Evolutionary conservation across 2,888 invertebrate genomes (phyloP).

Genomic region (Idaea dimidiata): DNA sequence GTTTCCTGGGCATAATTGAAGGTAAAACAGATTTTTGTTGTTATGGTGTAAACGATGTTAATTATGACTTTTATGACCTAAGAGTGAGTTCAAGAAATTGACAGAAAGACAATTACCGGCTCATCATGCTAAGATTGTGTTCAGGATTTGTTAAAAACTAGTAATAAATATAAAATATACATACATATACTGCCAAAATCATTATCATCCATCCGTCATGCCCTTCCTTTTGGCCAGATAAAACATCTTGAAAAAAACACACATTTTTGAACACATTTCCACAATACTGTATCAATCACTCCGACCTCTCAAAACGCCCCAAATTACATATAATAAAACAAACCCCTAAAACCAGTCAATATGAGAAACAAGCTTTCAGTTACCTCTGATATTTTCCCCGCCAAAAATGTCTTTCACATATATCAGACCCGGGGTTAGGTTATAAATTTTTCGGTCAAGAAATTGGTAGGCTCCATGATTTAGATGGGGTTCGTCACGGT

Average conservation of each 20-base stretch:
- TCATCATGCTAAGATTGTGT: too few species aligned
- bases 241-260: not conserved
- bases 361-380: constrained; percentile 23
- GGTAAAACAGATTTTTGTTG: too few species aligned
- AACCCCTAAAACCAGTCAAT: constrained; percentile 7
- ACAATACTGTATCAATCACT: not conserved
- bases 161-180: too few species aligned
- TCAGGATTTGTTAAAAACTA: too few species aligned
- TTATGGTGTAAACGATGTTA: too few species aligned
- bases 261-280: not conserved
- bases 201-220: too few species aligned
- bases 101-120: too few species aligned
- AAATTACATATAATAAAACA: not conserved
- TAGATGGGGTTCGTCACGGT: constrained; percentile 55
- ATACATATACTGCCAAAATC: too few species aligned
- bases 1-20: too few species aligned
- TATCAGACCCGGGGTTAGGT: constrained; percentile 56
- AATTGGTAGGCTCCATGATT: constrained; percentile 69
- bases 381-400: constrained; percentile 28
- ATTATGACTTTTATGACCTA: too few species aligned
- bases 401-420: constrained; percentile 49
- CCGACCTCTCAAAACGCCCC: not conserved
- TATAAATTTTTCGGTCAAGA: constrained; percentile 79
- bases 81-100: too few species aligned
- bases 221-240: too few species aligned